Base-by-base conservation (phyloP, 1,140 invertebrate species). In the Drosophila melanica region DNA sequence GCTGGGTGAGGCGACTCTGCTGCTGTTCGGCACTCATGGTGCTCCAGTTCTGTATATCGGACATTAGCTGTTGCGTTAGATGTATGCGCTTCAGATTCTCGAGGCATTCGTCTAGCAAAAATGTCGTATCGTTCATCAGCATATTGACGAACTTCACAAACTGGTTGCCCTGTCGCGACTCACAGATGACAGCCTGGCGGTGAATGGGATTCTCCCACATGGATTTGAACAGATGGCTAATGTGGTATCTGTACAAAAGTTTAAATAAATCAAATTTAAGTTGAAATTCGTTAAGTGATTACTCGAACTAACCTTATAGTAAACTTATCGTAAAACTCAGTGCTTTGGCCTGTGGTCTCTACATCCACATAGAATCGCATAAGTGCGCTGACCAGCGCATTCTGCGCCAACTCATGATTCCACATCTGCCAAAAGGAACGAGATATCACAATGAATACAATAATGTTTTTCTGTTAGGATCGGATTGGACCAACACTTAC, bases 321-420 rank as follows among this genome's bases (percentile, higher is more conserved):
- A 92, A 99, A 99, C 93, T 99, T 99, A 93, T 99, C 98, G 91
- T 99, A 99, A 93, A 99, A 99, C 92, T 99, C 98, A 42, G 97
- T 98, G 92, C 96, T 98, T 54, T 98, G 97, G 18, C 98, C 98
- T 10, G 98, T 99, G 3, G 97, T 97, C 93, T 99, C 99, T 39
- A 99, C 98, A 90, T 99, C 98, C 80, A 98, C 98, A 92, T 99
- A 99, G 93, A 99, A 99, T 92, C 98, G 98, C 97, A 99, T 99
- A 0, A 99, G 93, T 14, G 96, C 95, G 55, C 97, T 96, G 0
- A 98, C 96, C 39, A 99, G 92, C 65, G 95, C 93, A 10, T 95
- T 95, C 75, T 96, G 95, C 2, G 98, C 97, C 76, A 99, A 94
- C 39, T 96, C 95, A 92, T 99, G 97, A 44, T 95, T 94, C 95